These are phyloP conservation scores for Chelon auratus DNA, from an alignment of 2,797 vertebrate genomes.

Conservation along the genomic window DNA sequence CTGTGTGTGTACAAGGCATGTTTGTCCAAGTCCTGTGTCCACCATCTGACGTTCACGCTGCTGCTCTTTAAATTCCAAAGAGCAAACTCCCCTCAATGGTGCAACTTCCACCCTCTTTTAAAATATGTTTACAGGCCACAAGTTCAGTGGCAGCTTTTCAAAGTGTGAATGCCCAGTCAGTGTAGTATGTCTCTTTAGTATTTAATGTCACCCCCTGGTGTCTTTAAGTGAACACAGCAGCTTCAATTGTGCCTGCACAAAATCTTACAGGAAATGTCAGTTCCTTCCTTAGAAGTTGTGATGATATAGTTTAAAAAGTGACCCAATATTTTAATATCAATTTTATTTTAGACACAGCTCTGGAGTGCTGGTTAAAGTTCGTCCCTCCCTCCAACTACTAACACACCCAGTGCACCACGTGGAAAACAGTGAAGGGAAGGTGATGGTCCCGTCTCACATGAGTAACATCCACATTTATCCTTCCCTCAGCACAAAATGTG, in stretches of 20 bases:
- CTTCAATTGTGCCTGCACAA: neutral
- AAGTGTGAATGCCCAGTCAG: slow-evolving; percentile 2
- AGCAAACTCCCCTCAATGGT: slow-evolving; percentile 14
- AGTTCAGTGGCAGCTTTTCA: neutral
- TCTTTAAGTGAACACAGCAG: slow-evolving; percentile 17
- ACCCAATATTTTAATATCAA: neutral
- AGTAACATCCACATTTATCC: slow-evolving; percentile 49
- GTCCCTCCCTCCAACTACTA: neutral
- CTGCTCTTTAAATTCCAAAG: slow-evolving; percentile 46
- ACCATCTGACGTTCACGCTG: slow-evolving; percentile 31
- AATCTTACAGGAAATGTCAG: slow-evolving; percentile 7
- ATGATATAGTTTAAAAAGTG: slow-evolving; percentile 1
- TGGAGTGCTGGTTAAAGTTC: neutral
- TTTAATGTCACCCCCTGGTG: slow-evolving; percentile 59
- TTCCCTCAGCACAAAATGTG: slow-evolving; percentile 37
- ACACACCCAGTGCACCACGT: slow-evolving; percentile 13
- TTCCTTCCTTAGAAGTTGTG: neutral
- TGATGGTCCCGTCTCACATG: slow-evolving; percentile 21
- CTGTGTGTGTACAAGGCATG: slow-evolving; percentile 17
- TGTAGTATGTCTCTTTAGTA: neutral
- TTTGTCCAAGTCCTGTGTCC: slow-evolving; percentile 46
- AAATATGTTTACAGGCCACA: slow-evolving; percentile 13
- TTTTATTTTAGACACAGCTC: neutral
- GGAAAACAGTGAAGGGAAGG: slow-evolving; percentile 19
- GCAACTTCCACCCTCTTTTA: neutral